Base-by-base conservation (phyloP, 1,140 invertebrate species). In the Ceratosolen fusciceps region DNA sequence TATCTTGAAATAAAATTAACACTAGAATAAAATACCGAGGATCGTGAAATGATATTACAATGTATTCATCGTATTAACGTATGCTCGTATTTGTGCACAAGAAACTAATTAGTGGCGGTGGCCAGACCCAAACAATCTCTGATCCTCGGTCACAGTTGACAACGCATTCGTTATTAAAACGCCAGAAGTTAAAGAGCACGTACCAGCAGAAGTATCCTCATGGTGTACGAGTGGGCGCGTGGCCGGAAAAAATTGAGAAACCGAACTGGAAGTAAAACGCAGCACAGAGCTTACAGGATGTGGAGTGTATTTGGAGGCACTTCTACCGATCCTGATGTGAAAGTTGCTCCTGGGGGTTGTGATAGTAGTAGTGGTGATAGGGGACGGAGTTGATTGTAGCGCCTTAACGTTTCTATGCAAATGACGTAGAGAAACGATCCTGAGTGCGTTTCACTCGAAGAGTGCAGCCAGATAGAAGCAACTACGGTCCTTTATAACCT, bases 401-500 rank as follows among this genome's bases (percentile, higher is more conserved):
- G n/a, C n/a, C n/a, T n/a, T n/a, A n/a, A n/a, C 34, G 54, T 62
- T 9, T 60, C 24, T 12, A 34, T 24, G 26, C 26, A 65, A 74
- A 26, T 70, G 31, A 70, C 65, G 74, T 39, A 58, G 65, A 83
- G 83, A 84, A 86, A 87, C 86, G 85, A 84, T 87, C 84, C 86
- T 85, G 83, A 75, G 82, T 85, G 87, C 89, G 88, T 90, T 89
- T 90, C 88, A 90, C 88, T 88, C 85, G 87, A 88, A 87, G 88
- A 90, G 88, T 90, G 90, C 85, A 90, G 86, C 83, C 79, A 86
- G 89, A 85, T 89, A 87, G 86, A 87, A 86, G 80, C 80, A 52
- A 76, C 80, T 81, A 84, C 88, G 86, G 83, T 89, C 87, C 90
- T 90, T 90, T 90, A 90, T 90, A 90, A 90, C 88, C 85, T 89